phyloP scores from a whole-genome alignment of 2,113 vertebrate species.

The Macrotus californicus region DNA sequence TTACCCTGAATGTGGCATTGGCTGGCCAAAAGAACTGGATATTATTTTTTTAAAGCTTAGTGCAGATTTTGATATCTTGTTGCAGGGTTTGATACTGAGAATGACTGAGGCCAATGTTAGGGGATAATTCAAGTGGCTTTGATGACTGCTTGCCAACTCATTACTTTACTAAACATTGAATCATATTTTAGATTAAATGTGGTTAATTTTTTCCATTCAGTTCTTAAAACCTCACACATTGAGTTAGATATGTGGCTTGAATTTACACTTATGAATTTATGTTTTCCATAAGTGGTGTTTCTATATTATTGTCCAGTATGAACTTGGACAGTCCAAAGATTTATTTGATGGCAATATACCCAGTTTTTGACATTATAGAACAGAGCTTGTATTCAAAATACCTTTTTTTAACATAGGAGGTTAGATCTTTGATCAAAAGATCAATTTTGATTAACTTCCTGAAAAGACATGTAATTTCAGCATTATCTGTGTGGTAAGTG shows the following conservation, averaged over 20 bases:
- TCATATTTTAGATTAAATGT: slow-evolving; percentile 55
- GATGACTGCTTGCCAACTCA: slow-evolving; percentile 27
- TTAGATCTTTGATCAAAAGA: slow-evolving; percentile 12
- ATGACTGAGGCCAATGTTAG: slow-evolving; percentile 54
- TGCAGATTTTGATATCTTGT: slow-evolving; percentile 2
- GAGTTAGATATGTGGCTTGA: neutral
- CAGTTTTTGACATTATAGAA: slow-evolving; percentile 23
- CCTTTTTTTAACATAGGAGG: neutral
- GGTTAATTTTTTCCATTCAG: slow-evolving; percentile 33
- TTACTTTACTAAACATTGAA: slow-evolving; percentile 45
- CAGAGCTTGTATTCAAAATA: neutral
- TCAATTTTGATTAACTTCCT: neutral
- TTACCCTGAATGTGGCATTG: neutral
- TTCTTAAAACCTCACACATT: neutral
- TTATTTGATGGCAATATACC: neutral
- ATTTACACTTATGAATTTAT: neutral
- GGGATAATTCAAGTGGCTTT: slow-evolving; percentile 41
- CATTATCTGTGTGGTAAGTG: neutral
- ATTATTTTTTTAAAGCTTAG: slow-evolving; percentile 16
- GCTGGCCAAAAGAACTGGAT: neutral
- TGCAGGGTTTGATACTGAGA: slow-evolving; percentile 42
- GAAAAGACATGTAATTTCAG: neutral
- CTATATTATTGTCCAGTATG: neutral
- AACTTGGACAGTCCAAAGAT: neutral
- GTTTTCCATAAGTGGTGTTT: neutral